Conservation (phyloP, 2,888 invertebrate species). For the Esperia sulphurella region DNA sequence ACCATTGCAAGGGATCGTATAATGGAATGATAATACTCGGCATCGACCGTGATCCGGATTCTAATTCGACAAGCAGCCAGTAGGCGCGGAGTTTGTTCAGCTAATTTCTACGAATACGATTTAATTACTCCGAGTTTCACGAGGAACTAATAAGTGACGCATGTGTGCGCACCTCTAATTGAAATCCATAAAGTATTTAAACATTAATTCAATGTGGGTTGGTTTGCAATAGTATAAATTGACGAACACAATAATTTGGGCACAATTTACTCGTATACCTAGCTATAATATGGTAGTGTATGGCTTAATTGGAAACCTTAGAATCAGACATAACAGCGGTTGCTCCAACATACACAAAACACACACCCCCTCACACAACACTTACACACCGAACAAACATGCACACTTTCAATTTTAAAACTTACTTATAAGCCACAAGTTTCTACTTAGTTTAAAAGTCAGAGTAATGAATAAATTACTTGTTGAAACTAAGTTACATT, state of each 20-base stretch:
- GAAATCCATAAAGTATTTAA: background rate
- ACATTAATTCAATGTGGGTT: background rate
- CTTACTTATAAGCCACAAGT: too few relatives aligned
- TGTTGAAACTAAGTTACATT: too few relatives aligned
- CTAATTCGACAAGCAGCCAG: conserved; percentile 12
- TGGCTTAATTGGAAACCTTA: too few relatives aligned
- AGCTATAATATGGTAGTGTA: too few relatives aligned
- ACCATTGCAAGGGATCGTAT: conserved; percentile 11
- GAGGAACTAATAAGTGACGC: background rate
- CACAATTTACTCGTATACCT: too few relatives aligned
- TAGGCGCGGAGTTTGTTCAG: conserved; percentile 4
- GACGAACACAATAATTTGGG: background rate
- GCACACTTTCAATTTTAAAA: too few relatives aligned
- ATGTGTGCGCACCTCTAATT: background rate
- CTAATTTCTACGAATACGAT: conserved; percentile 12
- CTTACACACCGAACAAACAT: too few relatives aligned
- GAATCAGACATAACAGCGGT: too few relatives aligned
- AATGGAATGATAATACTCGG: conserved; percentile 20
- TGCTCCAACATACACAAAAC: too few relatives aligned
- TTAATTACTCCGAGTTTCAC: conserved; percentile 7
- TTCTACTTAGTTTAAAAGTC: too few relatives aligned
- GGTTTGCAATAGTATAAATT: background rate
- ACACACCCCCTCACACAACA: too few relatives aligned
- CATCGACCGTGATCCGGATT: conserved; percentile 13
- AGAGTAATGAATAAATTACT: too few relatives aligned